Base-by-base conservation (phyloP, 2,113 vertebrate species). In the Rattus rattus region DNA sequence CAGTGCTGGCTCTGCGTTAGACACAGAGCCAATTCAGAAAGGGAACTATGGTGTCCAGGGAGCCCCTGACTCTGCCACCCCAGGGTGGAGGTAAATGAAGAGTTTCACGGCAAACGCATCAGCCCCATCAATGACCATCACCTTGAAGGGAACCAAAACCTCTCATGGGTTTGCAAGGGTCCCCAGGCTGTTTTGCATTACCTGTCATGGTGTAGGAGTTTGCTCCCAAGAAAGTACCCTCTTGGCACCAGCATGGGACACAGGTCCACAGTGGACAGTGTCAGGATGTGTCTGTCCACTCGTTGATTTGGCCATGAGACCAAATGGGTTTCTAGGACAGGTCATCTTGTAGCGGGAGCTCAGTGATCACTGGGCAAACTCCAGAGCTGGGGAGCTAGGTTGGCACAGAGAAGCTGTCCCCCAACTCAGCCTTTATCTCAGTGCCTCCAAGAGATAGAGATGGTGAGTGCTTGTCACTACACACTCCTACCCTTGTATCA, bases 21-120 rank as follows among this genome's bases (percentile, higher is more conserved):
- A 36, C 2, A 0, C 24, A 17, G 30, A 20, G 69, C 36, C 1
- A 0, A 13, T 6, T 69, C 17, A 16, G 30, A 63, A 28, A 20
- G 28, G 24, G 19, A 87, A 28, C 39, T 3, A 7, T 0, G 0
- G 49, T 17, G 0, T 9, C 19, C 12, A 7, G 20, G 28, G 11
- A 52, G 39, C 11, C 36, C 0, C 2, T 12, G 69, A 24, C 26
- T 13, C 79, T 36, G 39, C 20, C 33, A 77, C 52, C 65, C 13
- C 43, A 4, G 59, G 43, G 9, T 0, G 8, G 43, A 75, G 33
- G 26, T 5, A 5, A 28, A 2, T 0, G 4, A n/a, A 9, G 14
- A 54, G 43, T 7, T 4, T 24, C 11, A 30, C 6, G 83, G 30
- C 13, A 43, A 47, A 4, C 4, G 2, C 1, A 1, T 10, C 2